Base-by-base conservation (phyloP, 2,888 invertebrate genomes). In the Notocelia uddmanniana region DNA sequence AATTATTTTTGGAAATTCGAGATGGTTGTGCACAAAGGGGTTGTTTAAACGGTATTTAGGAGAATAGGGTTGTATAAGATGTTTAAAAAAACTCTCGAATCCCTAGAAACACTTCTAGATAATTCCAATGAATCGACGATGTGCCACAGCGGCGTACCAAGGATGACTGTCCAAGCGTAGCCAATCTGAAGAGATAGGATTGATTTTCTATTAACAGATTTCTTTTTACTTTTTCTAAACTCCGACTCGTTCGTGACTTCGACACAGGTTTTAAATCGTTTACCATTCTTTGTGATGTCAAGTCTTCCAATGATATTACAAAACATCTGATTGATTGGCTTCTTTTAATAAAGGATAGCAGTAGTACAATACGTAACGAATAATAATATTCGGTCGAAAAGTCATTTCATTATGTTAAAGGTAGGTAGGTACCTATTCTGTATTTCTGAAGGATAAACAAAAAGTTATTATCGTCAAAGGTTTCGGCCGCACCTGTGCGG, bases 401-500 rank as follows among this genome's bases (percentile, higher is more conserved):
- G n/a, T n/a, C n/a, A n/a, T n/a, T n/a, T n/a, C n/a, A 57, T 5
- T 19, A 18, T 31, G 26, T 19, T 60, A 41, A 13, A 37, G 6
- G 55, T 41, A n/a, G n/a, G n/a, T n/a, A n/a, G n/a, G n/a, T n/a
- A n/a, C n/a, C n/a, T n/a, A 71, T 31, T 60, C 15, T 83, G 82
- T 84, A 87, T 85, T 85, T 81, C 81, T 85, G 82, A 77, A 83
- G 81, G 83, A 87, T 88, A 86, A 91, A 89, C 86, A 88, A 91
- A 93, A 92, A 92, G 87, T 90, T 92, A 93, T 92, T 93, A 93
- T 91, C 90, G 87, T 87, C 92, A 91, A 91, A 91, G 91, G 89
- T 91, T 90, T 89, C 79, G 88, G 84, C 89, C 90, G 88, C 93
- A 93, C 92, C 93, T 93, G 93, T 88, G 91, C 88, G 85, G 85